These are phyloP conservation scores for Valencia hispanica DNA, from an alignment of 2,797 vertebrate genomes.

Conservation along the genomic window DNA sequence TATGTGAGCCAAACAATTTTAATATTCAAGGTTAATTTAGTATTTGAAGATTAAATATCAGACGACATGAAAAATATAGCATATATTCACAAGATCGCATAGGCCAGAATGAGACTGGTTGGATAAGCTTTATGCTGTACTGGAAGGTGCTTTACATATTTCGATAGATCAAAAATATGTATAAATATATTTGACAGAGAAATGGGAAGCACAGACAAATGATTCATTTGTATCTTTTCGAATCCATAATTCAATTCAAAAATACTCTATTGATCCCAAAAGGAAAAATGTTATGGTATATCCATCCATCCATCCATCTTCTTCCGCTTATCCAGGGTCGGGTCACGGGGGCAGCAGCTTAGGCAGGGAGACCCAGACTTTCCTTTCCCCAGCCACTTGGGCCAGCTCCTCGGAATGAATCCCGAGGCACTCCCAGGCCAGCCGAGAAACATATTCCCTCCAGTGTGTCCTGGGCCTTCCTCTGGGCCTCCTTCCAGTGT, in stretches of 20 bases:
- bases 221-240: neutral
- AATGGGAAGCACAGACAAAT: neutral
- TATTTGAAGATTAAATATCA: constrained; percentile 12
- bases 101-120: neutral
- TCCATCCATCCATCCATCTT: no score
- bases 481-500: no score
- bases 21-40: neutral
- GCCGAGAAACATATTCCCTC: no score
- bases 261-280: neutral
- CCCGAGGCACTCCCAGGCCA: no score
- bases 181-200: neutral
- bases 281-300: neutral
- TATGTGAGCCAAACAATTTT: neutral
- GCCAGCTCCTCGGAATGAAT: no score
- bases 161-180: neutral
- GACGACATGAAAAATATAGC: neutral
- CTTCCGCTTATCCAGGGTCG: no score
- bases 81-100: neutral
- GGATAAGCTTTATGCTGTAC: neutral
- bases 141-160: neutral
- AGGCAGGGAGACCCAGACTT: no score
- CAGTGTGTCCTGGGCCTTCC: no score
- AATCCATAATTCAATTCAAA: neutral
- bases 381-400: no score
- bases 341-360: no score